Percentiles rank a stretch among this genome's conserved stretches.
Conservation (phyloP, 2,888 invertebrate genomes). For the Tillus elongatus region DNA sequence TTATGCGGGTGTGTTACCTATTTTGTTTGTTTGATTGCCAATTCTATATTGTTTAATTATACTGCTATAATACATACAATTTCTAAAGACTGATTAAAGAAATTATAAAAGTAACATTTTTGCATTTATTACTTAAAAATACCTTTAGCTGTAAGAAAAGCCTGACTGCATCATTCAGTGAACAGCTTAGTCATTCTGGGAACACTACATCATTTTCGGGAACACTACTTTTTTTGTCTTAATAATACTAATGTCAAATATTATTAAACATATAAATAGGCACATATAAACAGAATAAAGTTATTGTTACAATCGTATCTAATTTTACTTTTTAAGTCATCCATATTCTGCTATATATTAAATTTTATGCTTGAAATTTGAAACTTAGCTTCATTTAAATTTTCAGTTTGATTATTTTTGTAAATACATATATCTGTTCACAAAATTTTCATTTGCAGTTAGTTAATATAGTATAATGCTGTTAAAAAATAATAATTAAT, state of each 20-base stretch:
- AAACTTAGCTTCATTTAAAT: conserved; percentile 10
- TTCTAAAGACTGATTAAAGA: conserved; percentile 5
- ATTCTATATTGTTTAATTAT: conserved; percentile 9
- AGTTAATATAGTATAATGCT: too few relatives aligned
- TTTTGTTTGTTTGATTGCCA: conserved; percentile 7
- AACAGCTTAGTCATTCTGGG: conserved; percentile 10
- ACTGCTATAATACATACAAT: conserved; percentile 8
- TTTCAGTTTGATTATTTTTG: too few relatives aligned
- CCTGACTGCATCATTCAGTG: conserved; percentile 11
- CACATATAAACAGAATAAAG: conserved; percentile 10
- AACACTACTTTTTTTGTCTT: too few relatives aligned
- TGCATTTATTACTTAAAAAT: conserved; percentile 11
- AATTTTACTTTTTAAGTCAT: conserved; percentile 11
- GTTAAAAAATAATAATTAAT: too few relatives aligned
- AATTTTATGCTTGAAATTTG: conserved; percentile 10
- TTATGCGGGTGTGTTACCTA: conserved; percentile 1
- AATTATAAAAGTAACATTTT: conserved; percentile 6
- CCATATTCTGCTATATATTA: conserved; percentile 8
- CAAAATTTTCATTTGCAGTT: too few relatives aligned
- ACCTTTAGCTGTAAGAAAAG: conserved; percentile 9
- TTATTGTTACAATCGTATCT: conserved; percentile 7
- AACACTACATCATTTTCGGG: conserved; percentile 8
- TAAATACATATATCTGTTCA: too few relatives aligned
- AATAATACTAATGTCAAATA: conserved; percentile 11
- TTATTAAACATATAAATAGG: conserved; percentile 9